Evolutionary conservation across 2,888 invertebrate genomes (phyloP).

Genomic region (Napeogenes inachia): DNA sequence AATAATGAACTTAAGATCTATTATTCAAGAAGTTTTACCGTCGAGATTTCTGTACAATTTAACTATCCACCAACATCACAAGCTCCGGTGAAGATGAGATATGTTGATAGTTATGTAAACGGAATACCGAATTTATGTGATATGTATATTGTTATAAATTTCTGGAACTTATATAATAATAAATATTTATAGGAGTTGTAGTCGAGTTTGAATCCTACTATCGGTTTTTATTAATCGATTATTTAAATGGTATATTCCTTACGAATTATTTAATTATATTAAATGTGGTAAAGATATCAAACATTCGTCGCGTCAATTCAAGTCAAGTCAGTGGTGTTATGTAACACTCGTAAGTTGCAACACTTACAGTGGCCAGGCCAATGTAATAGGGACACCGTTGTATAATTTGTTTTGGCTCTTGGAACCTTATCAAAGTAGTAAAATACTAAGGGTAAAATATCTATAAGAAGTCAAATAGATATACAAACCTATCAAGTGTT

Average conservation of each 20-base stretch:
- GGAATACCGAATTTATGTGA: slow-evolving; percentile 17
- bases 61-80: slow-evolving; percentile 20
- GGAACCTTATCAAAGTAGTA: neutral
- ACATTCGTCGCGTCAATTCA: slow-evolving; percentile 15
- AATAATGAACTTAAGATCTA: neutral
- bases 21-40: neutral
- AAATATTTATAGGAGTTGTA: neutral
- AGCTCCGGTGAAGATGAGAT: slow-evolving; percentile 26
- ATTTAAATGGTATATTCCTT: too few relatives aligned
- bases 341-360: slow-evolving; percentile 41
- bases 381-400: slow-evolving; percentile 44
- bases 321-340: slow-evolving; percentile 42
- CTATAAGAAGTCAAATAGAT: neutral
- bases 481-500: too few relatives aligned
- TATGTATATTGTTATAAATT: slow-evolving; percentile 9
- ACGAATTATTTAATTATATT: slow-evolving; percentile 4
- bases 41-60: slow-evolving; percentile 30
- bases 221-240: too few relatives aligned
- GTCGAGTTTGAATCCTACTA: too few relatives aligned
- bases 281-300: slow-evolving; percentile 13
- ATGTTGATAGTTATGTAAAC: slow-evolving; percentile 25
- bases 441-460: neutral
- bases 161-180: neutral
- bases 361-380: slow-evolving; percentile 36
- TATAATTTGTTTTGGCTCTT: slow-evolving; percentile 35